Percentiles rank a stretch among this genome's conserved stretches.
Conservation (phyloP, 2,888 invertebrate genomes). For the Copidosoma aretas region DNA sequence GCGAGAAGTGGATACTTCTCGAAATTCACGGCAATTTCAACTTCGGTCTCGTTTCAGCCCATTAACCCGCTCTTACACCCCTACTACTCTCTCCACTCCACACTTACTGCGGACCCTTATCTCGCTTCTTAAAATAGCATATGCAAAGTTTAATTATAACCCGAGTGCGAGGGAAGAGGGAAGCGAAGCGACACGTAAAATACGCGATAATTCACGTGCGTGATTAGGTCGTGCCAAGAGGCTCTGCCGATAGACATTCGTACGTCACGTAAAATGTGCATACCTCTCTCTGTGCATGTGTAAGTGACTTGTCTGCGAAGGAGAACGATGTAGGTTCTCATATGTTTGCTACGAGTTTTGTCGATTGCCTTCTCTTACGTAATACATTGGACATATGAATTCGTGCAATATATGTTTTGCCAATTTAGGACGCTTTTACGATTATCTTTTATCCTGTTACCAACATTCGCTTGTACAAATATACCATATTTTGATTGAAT, state of each 20-base stretch:
- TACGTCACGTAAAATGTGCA: background rate
- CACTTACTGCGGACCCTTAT: background rate
- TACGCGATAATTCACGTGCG: background rate
- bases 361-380: background rate
- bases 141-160: background rate
- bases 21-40: background rate
- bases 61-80: background rate
- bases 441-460: too few relatives aligned
- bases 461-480: too few relatives aligned
- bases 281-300: background rate
- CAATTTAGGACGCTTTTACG: too few relatives aligned
- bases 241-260: background rate
- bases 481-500: too few relatives aligned
- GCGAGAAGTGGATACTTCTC: background rate
- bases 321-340: too few relatives aligned
- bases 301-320: background rate
- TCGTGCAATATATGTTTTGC: too few relatives aligned
- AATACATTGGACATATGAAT: background rate
- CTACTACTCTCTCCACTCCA: background rate
- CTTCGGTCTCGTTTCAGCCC: background rate
- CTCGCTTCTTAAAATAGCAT: background rate
- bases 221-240: background rate
- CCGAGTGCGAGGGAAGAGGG: background rate
- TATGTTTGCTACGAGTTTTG: background rate
- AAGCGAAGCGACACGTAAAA: background rate